Conservation (phyloP, 2,888 invertebrate species). For the Folsomia manolachei region DNA sequence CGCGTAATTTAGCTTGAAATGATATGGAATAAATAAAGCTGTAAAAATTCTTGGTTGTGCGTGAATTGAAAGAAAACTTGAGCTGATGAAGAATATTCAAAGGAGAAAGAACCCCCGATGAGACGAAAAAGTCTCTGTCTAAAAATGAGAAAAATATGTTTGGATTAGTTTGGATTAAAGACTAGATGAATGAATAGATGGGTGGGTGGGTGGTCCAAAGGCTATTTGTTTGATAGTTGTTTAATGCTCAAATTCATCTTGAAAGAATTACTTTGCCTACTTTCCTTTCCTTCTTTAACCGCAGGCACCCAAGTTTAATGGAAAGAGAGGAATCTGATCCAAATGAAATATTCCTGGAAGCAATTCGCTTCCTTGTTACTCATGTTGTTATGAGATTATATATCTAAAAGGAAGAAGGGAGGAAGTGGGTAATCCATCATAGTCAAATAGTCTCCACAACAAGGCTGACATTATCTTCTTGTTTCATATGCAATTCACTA, state of each 20-base stretch:
- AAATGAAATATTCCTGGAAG: slow-evolving; percentile 1
- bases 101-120: background rate
- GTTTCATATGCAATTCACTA: no score
- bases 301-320: background rate
- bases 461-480: slow-evolving; percentile 47
- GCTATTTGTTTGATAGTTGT: background rate
- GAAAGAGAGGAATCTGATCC: background rate
- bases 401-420: slow-evolving; percentile 33
- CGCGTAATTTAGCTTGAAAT: no score
- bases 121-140: background rate
- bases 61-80: no score
- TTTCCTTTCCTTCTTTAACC: background rate
- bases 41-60: no score
- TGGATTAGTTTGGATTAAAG: background rate
- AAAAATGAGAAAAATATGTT: background rate
- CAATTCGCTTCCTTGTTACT: slow-evolving; percentile 6
- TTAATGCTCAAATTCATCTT: slow-evolving; percentile 2
- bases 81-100: no score
- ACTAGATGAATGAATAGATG: background rate
- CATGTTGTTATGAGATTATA: slow-evolving; percentile 17
- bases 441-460: slow-evolving; percentile 41
- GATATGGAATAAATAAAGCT: no score
- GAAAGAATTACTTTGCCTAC: background rate
- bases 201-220: background rate
- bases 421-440: slow-evolving; percentile 51